A percentile compares a stretch with the other conserved stretches of the same genome.
Conservation (phyloP, 2,113 vertebrate genomes). For the Chaetops frenatus region DNA sequence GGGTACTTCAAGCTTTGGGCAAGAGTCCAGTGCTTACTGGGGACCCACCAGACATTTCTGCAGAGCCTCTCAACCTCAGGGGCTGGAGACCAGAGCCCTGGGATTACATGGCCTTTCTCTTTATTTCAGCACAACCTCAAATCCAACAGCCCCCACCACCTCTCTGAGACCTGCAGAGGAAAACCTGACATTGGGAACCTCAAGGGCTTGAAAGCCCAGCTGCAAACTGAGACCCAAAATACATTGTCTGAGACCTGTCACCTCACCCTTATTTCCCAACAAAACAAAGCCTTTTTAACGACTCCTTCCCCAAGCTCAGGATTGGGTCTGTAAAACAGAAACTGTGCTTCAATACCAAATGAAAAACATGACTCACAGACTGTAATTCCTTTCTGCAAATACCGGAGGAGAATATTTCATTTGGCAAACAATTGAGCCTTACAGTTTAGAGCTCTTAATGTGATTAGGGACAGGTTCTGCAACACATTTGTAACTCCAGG, state of each 20-base stretch:
- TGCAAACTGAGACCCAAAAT: neutral
- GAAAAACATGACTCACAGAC: constrained; percentile 46
- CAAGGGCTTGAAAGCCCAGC: neutral
- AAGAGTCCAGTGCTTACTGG: neutral
- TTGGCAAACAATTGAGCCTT: constrained; percentile 50
- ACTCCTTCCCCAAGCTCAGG: neutral
- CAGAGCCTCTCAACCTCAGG: neutral
- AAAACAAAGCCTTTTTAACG: neutral
- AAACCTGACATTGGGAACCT: neutral
- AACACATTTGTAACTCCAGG: constrained; percentile 60
- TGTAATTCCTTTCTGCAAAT: constrained; percentile 59
- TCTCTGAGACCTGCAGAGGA: neutral
- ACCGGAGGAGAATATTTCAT: constrained; percentile 41
- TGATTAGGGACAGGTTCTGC: constrained; percentile 66
- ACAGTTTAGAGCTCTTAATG: constrained; percentile 57
- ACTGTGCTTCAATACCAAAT: neutral
- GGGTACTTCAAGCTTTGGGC: neutral
- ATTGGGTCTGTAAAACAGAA: constrained; percentile 17
- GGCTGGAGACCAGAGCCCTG: neutral
- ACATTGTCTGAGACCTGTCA: neutral
- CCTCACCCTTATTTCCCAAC: neutral
- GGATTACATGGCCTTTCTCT: rapidly evolving
- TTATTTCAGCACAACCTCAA: neutral
- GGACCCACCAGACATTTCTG: neutral
- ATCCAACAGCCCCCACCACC: neutral